Conservation (phyloP, 2,888 invertebrate genomes). For the Onchidella celtica region DNA sequence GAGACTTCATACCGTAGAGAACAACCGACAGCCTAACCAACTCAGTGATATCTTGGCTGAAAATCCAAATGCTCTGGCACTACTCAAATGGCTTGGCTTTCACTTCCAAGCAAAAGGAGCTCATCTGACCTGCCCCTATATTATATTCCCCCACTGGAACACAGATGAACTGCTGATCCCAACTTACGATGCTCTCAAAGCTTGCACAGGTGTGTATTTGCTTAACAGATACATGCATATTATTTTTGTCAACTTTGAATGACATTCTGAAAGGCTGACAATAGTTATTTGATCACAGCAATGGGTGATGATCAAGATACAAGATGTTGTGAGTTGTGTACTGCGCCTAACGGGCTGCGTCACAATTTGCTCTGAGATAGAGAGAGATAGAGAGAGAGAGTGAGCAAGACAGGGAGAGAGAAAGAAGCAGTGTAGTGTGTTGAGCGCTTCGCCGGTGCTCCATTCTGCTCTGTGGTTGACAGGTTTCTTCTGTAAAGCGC, state of each 20-base stretch:
- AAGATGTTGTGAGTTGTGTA: no score
- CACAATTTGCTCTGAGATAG: no score
- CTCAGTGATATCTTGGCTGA: constrained; percentile 59
- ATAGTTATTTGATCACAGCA: neutral
- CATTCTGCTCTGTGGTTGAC: no score
- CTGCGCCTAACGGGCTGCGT: no score
- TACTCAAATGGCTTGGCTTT: constrained; percentile 75
- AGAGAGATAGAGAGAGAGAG: no score
- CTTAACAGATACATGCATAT: neutral
- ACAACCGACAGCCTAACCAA: constrained; percentile 66
- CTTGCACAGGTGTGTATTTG: constrained; percentile 64
- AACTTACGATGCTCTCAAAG: constrained; percentile 70
- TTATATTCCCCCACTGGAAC: constrained; percentile 77
- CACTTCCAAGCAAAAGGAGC: constrained; percentile 74
- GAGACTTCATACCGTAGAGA: constrained; percentile 71
- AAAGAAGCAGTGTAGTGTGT: no score
- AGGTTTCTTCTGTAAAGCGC: no score
- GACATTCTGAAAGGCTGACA: no score
- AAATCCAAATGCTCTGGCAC: constrained; percentile 61
- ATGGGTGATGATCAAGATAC: no score
- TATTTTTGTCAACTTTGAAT: neutral
- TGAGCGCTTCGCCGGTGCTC: no score
- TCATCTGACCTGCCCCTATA: constrained; percentile 66
- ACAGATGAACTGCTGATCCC: constrained; percentile 74
- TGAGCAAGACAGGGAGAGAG: no score